Evolutionary conservation across 2,113 vertebrate species (phyloP).

Genomic region (Trinectes maculatus): DNA sequence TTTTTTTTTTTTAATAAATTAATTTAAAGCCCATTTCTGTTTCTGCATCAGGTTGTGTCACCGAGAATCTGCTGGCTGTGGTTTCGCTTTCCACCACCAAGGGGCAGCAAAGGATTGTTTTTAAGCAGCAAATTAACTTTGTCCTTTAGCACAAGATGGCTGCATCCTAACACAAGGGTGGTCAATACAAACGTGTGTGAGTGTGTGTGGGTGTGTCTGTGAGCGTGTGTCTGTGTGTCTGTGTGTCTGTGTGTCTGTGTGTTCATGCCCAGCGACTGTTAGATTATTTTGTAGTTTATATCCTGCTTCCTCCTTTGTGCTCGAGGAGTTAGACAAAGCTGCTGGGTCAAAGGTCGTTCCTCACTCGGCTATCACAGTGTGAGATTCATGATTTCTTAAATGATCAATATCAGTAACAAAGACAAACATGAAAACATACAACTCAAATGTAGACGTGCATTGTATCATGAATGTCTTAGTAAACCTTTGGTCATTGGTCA

Average conservation of each 20-base stretch:
- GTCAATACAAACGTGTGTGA: no score
- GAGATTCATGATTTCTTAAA: no score
- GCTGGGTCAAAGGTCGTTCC: conserved; percentile 34
- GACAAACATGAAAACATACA: no score
- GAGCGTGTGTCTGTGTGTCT: no score
- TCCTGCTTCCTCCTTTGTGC: conserved; percentile 45
- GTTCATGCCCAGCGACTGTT: neutral
- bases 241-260: no score
- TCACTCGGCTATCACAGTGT: neutral
- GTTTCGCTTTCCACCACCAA: conserved; percentile 12
- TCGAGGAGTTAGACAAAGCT: conserved; percentile 38
- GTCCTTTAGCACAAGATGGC: conserved; percentile 24
- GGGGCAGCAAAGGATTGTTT: neutral
- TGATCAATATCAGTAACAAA: no score
- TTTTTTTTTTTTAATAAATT: conserved; percentile 80
- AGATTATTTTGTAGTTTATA: conserved; percentile 23
- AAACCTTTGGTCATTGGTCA: no score
- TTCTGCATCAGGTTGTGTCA: no score
- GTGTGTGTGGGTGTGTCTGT: no score
- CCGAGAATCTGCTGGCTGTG: no score
- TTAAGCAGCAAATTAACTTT: neutral
- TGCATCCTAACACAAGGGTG: neutral
- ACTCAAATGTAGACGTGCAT: no score
- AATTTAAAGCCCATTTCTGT: conserved; percentile 78
- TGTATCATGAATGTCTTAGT: no score